Evolutionary conservation across 2,797 vertebrate genomes (phyloP).

Genomic region (Mus spretus): DNA sequence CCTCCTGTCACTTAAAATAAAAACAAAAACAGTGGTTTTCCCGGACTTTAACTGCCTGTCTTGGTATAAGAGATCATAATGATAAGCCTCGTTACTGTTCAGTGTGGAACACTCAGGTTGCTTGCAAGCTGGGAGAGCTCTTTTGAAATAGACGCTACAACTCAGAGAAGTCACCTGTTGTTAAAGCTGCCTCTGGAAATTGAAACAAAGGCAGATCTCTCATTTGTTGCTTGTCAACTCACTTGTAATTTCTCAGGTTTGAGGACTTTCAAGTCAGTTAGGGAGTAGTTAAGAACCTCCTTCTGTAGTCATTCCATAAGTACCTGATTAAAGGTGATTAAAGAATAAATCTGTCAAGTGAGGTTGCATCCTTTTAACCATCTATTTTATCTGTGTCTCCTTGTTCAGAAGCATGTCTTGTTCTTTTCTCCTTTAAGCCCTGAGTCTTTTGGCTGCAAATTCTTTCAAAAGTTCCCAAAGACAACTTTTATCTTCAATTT

Average conservation of each 20-base stretch:
- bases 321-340: neutral
- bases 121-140: neutral
- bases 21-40: neutral
- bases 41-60: neutral
- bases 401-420: neutral
- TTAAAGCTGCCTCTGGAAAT: neutral
- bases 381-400: neutral
- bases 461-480: neutral
- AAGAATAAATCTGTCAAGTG: neutral
- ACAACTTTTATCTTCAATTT: neutral
- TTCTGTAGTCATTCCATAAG: neutral
- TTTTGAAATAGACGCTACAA: neutral
- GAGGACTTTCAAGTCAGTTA: neutral
- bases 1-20: neutral
- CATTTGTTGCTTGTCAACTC: neutral
- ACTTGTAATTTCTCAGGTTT: neutral
- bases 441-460: neutral
- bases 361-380: neutral
- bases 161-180: neutral
- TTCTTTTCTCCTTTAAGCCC: neutral
- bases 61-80: neutral
- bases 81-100: neutral
- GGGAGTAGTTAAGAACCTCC: neutral
- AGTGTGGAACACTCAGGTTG: neutral
- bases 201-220: neutral